phyloP scores from a whole-genome alignment of 2,888 invertebrate species.

The Rhagophthalmus giganteus region DNA sequence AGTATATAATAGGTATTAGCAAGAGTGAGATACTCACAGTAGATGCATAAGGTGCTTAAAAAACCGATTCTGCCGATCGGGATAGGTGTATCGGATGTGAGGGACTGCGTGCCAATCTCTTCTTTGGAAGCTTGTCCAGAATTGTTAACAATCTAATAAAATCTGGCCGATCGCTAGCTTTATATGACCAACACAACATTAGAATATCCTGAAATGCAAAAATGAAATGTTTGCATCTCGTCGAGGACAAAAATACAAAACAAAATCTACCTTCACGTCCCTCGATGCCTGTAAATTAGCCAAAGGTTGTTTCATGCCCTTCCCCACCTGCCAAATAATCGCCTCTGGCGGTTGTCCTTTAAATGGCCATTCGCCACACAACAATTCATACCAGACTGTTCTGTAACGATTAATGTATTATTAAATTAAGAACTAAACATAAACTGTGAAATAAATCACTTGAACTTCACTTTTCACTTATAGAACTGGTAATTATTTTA shows the following conservation, averaged over 20 bases:
- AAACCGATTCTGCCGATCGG: slow-evolving; percentile 94
- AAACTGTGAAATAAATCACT: too few relatives aligned
- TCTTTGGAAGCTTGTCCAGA: slow-evolving; percentile 91
- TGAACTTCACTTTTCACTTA: too few relatives aligned
- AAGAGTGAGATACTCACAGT: slow-evolving; percentile 16
- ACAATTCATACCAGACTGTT: slow-evolving; percentile 97
- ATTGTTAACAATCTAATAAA: slow-evolving; percentile 83
- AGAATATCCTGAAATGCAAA: slow-evolving; percentile 98
- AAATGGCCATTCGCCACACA: slow-evolving; percentile 96
- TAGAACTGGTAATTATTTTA: too few relatives aligned
- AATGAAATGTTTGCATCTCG: too few relatives aligned
- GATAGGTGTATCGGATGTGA: slow-evolving; percentile 97
- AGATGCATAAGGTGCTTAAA: slow-evolving; percentile 58
- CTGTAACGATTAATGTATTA: too few relatives aligned
- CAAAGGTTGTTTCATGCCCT: slow-evolving; percentile 93
- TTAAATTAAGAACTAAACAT: too few relatives aligned
- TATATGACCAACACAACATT: slow-evolving; percentile 95
- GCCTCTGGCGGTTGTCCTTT: slow-evolving; percentile 92
- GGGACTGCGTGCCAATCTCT: slow-evolving; percentile 93
- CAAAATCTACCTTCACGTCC: slow-evolving; percentile 97
- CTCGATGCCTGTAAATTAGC: slow-evolving; percentile 92
- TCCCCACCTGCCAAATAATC: slow-evolving; percentile 97
- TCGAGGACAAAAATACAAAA: too few relatives aligned
- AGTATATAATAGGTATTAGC: too few relatives aligned
- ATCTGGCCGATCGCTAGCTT: slow-evolving; percentile 82